Evolutionary conservation across 2,888 invertebrate genomes (phyloP).

Genomic region (Morinoia aosen): DNA sequence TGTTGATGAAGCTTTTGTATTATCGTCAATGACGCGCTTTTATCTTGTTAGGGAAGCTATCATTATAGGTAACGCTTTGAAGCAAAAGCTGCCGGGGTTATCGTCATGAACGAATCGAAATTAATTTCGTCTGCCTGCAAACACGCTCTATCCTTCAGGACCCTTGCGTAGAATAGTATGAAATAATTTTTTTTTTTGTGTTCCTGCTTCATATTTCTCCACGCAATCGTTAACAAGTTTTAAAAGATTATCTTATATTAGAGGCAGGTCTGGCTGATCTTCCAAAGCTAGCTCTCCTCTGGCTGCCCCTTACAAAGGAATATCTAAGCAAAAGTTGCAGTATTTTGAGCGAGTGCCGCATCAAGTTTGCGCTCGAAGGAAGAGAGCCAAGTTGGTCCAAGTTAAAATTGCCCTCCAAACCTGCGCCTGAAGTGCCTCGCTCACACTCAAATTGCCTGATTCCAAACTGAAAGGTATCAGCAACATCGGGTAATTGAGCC

Average conservation of each 20-base stretch:
- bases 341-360: conserved; percentile 28
- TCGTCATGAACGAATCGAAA: not conserved
- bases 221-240: not conserved
- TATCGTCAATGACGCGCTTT: too few species aligned
- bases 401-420: conserved; percentile 47
- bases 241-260: not conserved
- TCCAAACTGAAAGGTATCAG: conserved; percentile 32
- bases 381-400: not conserved
- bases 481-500: not conserved
- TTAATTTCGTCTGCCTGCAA: not conserved
- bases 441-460: conserved; percentile 36
- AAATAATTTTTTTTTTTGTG: not conserved
- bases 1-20: too few species aligned
- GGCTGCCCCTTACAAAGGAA: not conserved
- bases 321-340: conserved; percentile 6
- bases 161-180: not conserved
- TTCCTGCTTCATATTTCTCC: not conserved
- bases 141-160: not conserved
- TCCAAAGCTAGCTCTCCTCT: not conserved
- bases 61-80: not conserved
- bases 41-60: not conserved
- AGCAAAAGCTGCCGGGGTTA: not conserved
- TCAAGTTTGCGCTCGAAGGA: conserved; percentile 19
- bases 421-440: conserved; percentile 2
- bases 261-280: not conserved